These are phyloP conservation scores for Florisuga fusca DNA, from an alignment of 2,797 vertebrate species.

Conservation along the genomic window DNA sequence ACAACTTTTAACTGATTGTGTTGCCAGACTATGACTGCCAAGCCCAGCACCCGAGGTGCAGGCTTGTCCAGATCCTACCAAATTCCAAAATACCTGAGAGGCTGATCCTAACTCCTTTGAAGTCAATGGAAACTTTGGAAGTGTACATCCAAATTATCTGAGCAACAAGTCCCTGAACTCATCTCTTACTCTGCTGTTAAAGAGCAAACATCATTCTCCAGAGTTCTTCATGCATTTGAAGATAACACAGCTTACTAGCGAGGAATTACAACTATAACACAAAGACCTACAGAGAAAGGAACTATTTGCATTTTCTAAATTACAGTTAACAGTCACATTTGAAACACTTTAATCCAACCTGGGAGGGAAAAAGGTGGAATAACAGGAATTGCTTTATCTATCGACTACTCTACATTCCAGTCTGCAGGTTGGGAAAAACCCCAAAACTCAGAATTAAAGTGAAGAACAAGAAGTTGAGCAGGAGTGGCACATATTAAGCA, in stretches of 20 bases:
- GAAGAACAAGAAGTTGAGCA: neutral
- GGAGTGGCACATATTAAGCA: neutral
- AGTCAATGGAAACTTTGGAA: neutral
- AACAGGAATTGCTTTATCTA: neutral
- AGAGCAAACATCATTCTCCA: neutral
- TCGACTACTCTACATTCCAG: neutral
- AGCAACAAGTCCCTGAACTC: neutral
- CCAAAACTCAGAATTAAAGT: neutral
- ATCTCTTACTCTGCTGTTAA: neutral
- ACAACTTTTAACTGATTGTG: neutral
- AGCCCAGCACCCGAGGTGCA: neutral
- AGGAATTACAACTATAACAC: neutral
- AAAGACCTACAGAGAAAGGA: neutral
- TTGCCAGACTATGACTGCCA: neutral
- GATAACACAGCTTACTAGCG: neutral
- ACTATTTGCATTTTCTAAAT: neutral
- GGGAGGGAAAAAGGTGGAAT: neutral
- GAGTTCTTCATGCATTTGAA: neutral
- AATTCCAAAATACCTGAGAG: neutral
- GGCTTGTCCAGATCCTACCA: neutral
- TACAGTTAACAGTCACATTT: neutral
- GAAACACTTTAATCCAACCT: neutral
- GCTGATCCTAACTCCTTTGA: neutral
- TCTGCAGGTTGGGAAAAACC: neutral
- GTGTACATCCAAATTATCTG: accelerated